Base-by-base conservation (phyloP, 2,797 vertebrate genomes). In the Lepilemur septentrionalis region DNA sequence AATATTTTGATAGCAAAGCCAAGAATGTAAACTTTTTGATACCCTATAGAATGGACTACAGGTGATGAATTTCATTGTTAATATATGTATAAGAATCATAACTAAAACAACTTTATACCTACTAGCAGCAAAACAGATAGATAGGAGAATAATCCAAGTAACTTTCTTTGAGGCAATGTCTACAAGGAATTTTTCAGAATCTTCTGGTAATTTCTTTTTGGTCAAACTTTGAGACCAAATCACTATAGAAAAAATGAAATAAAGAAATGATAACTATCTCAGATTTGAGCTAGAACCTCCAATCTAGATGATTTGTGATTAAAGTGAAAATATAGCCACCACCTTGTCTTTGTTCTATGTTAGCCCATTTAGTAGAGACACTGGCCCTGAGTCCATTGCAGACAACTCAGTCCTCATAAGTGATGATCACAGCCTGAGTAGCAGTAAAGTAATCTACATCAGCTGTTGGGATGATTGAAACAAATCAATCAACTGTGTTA, bases 81-180 rank as follows among this genome's bases (percentile, higher is more conserved):
- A 86, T 63, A 32, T 67, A 67, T 11, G 17, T 70, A 4, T 57
- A 73, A 85, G 48, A 95, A 94, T 61, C 76, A 52, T 91, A 94
- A 76, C n/a, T 86, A 59, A 93, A 93, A 52, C 35, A 88, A 32
- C 76, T 12, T 35, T 89, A 50, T 32, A 80, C 46, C 23, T 86
- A 38, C 35, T 69, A 88, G 82, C 75, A 63, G 55, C 41, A 46
- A 93, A 95, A 82, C 30, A 82, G n/a, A 48, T 92, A 50, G n/a
- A 81, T 32, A 59, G 35, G 41, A 88, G 65, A 76, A 61, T 20
- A 91, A 82, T 67, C 57, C 73, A 76, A 73, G 76, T 94, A 79
- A 93, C 67, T 97, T 96, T 95, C 78, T 97, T 96, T 95, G 94
- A 94, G 95, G 95, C 97, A 96, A 79, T 20, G 38, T 96, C 97